A percentile compares a stretch with the other conserved stretches of the same genome.
Conservation (phyloP, 2,888 invertebrate species). For the Nycteola revayana region DNA sequence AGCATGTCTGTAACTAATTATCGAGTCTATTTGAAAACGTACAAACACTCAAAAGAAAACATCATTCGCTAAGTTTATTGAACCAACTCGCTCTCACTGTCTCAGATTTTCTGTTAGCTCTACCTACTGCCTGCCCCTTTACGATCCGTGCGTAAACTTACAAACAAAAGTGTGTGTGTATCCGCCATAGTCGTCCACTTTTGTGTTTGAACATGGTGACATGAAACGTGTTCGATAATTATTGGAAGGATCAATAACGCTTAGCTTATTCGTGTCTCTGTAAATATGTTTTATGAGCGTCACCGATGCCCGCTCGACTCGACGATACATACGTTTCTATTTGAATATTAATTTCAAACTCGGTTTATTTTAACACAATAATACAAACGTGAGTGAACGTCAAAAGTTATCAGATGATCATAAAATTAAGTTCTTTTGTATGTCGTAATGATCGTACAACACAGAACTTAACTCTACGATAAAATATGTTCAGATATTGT, state of each 20-base stretch:
- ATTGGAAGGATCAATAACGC: slow-evolving; percentile 81
- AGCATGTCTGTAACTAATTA: slow-evolving; percentile 9
- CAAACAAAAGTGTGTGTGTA: slow-evolving; percentile 63
- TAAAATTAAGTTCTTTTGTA: slow-evolving; percentile 9
- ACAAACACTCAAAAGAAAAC: slow-evolving; percentile 36
- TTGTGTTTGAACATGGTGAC: slow-evolving; percentile 77
- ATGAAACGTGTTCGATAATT: slow-evolving; percentile 82
- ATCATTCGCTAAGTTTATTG: slow-evolving; percentile 33
- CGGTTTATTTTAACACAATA: slow-evolving; percentile 56
- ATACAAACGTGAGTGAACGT: slow-evolving; percentile 32
- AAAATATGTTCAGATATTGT: no score
- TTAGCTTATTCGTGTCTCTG: slow-evolving; percentile 72
- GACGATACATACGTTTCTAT: slow-evolving; percentile 66
- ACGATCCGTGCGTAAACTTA: slow-evolving; percentile 73
- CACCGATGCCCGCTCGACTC: slow-evolving; percentile 39
- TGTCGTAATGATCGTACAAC: not conserved
- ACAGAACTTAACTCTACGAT: no score
- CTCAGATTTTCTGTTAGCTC: slow-evolving; percentile 69
- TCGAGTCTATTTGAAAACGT: slow-evolving; percentile 22
- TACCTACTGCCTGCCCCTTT: slow-evolving; percentile 75
- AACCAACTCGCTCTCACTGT: slow-evolving; percentile 51
- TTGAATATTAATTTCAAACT: slow-evolving; percentile 73
- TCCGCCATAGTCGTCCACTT: slow-evolving; percentile 69
- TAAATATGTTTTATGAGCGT: slow-evolving; percentile 74
- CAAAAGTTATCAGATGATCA: slow-evolving; percentile 12